Conservation (phyloP, 2,797 vertebrate genomes). For the Heteromormyrus szaboi region DNA sequence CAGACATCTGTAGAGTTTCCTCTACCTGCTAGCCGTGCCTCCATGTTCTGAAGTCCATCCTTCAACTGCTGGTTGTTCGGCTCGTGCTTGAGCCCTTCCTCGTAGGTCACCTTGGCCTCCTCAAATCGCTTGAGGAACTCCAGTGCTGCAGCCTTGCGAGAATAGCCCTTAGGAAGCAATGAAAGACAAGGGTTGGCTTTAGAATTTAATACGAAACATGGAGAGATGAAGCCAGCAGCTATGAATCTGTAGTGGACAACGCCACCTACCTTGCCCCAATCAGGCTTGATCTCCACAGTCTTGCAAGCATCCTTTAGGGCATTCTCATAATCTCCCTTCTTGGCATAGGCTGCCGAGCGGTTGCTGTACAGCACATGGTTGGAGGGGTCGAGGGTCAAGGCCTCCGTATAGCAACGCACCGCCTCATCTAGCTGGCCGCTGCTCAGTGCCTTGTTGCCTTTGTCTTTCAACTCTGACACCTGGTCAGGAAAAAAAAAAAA, state of each 20-base stretch:
- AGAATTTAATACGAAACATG: not conserved
- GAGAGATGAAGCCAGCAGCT: not conserved
- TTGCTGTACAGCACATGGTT: constrained; percentile 95
- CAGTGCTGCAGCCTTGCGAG: constrained; percentile 82
- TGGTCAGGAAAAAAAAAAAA: constrained; percentile 34
- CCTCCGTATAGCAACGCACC: constrained; percentile 80
- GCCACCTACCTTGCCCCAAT: constrained; percentile 84
- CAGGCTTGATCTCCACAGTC: constrained; percentile 84
- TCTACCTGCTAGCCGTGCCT: constrained; percentile 63
- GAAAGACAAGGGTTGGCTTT: not conserved
- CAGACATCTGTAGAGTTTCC: not conserved
- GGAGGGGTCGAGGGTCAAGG: constrained; percentile 75
- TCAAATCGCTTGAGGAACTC: constrained; percentile 86
- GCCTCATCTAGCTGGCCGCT: constrained; percentile 83
- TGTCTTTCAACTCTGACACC: constrained; percentile 84
- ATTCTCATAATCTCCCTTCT: constrained; percentile 74
- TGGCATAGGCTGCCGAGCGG: constrained; percentile 69
- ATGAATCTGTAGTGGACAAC: not conserved
- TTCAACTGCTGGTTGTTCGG: constrained; percentile 68
- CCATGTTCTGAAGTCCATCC: constrained; percentile 69
- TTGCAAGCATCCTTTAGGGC: constrained; percentile 83
- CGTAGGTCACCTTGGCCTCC: constrained; percentile 81
- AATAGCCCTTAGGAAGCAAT: constrained; percentile 73
- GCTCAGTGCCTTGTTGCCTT: constrained; percentile 87
- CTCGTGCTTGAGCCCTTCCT: constrained; percentile 80